Evolutionary conservation across 2,888 invertebrate species (phyloP), one percentile per base, ranked within the genome.

Genomic region (Zaprionus bogoriensis): DNA sequence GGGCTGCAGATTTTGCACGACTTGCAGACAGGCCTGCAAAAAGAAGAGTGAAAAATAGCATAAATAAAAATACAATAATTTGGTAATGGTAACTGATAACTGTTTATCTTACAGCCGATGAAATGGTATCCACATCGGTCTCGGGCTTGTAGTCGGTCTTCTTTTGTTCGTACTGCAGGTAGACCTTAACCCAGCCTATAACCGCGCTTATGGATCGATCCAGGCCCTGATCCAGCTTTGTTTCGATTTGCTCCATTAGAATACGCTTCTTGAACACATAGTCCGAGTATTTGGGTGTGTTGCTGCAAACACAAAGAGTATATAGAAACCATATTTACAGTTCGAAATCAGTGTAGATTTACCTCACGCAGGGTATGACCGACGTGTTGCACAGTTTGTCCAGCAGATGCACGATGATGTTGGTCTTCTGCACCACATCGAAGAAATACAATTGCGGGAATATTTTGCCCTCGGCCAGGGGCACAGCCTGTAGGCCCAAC

Each of bases 81-180:
- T 23, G 17, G 2, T 5, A 14, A n/a, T n/a, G n/a, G n/a, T n/a
- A n/a, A n/a, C n/a, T n/a, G n/a, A n/a, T n/a, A n/a, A n/a, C n/a
- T n/a, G n/a, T n/a, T n/a, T n/a, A n/a, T 12, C 92, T 92, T 92
- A 96, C 97, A 32, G 95, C 92, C 12, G 98, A 97, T 2, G 96
- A 95, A 27, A 97, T 92, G 0, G 96, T 97, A 87, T 99, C 96
- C 39, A 95, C 94, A 88, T 96, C 96, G 0, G 95, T 95, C 86
- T 97, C 97, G 0, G 97, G 96, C 82, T 95, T 96, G 87, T 96
- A 99, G 91, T 99, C 99, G 0, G 95, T 96, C 91, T 98, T 98
- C 91, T 96, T 97, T 91, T 99, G 99, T 89, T 99, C 98, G 0
- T 94, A 94, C 90, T 97, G 96, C 17, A 99, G 92, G 82, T 98